Percentiles rank a stretch among this genome's conserved stretches.
Conservation (phyloP, 2,113 vertebrate species). For the Alligator mississippiensis region DNA sequence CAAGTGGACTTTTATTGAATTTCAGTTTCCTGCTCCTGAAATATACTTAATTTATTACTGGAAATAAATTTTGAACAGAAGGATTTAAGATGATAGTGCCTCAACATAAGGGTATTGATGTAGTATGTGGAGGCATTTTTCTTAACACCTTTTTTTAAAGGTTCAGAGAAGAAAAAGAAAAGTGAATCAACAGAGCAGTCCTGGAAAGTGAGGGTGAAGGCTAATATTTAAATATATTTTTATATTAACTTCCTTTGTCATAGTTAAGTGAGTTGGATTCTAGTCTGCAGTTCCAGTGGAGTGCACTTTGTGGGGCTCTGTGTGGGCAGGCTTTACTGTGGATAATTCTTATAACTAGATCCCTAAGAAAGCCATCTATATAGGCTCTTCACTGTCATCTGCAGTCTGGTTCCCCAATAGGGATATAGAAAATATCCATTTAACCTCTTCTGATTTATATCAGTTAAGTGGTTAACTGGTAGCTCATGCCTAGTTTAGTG, state of each 20-base stretch:
- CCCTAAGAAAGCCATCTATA: too few species aligned
- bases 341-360: neutral
- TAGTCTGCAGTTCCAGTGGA: too few species aligned
- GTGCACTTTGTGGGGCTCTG: too few species aligned
- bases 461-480: too few species aligned
- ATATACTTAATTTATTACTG: neutral
- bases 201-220: neutral
- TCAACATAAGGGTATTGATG: neutral
- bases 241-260: neutral
- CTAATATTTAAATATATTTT: neutral
- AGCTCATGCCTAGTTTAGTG: too few species aligned
- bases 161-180: neutral
- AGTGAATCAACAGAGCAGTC: neutral
- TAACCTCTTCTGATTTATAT: too few species aligned
- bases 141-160: neutral
- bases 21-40: neutral
- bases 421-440: too few species aligned
- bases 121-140: neutral
- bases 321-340: neutral
- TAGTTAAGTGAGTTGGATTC: too few species aligned
- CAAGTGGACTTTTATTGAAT: neutral
- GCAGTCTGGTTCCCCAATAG: too few species aligned
- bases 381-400: too few species aligned
- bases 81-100: neutral
- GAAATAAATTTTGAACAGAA: neutral